phyloP scores from a whole-genome alignment of 1,140 invertebrate genomes.

The Helicoverpa zea region DNA sequence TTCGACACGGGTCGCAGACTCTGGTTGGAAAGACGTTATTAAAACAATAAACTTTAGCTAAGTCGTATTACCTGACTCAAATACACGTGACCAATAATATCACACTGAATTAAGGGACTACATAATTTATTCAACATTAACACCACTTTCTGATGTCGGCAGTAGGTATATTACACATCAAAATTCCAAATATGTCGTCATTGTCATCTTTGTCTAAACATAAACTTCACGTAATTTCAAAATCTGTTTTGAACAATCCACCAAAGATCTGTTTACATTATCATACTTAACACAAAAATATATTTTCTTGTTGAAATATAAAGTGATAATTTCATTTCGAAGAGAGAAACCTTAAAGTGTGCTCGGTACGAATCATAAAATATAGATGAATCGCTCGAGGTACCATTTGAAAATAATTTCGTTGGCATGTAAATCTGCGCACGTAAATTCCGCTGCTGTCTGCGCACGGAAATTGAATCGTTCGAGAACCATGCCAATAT shows the following conservation, averaged over 20 bases:
- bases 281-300: slow-evolving; percentile 51
- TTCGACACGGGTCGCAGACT: slow-evolving; percentile 19
- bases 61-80: neutral
- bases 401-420: slow-evolving; percentile 82
- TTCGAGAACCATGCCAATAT: slow-evolving; percentile 79
- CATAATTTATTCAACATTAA: neutral
- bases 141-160: neutral
- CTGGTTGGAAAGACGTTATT: neutral
- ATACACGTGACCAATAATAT: neutral
- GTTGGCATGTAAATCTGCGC: slow-evolving; percentile 81
- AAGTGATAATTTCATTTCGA: slow-evolving; percentile 58
- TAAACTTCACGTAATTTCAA: slow-evolving; percentile 34
- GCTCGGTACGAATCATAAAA: slow-evolving; percentile 68
- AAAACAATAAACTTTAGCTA: neutral
- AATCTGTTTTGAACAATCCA: slow-evolving; percentile 41
- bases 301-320: slow-evolving; percentile 56
- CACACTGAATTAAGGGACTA: neutral
- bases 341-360: slow-evolving; percentile 54
- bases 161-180: neutral
- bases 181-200: slow-evolving; percentile 3
- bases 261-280: slow-evolving; percentile 43
- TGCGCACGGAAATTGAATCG: slow-evolving; percentile 84
- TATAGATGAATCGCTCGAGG: slow-evolving; percentile 76
- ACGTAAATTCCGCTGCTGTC: slow-evolving; percentile 83
- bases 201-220: slow-evolving; percentile 17